Base-by-base conservation (phyloP, 2,888 invertebrate genomes). In the Limnephilus marmoratus region DNA sequence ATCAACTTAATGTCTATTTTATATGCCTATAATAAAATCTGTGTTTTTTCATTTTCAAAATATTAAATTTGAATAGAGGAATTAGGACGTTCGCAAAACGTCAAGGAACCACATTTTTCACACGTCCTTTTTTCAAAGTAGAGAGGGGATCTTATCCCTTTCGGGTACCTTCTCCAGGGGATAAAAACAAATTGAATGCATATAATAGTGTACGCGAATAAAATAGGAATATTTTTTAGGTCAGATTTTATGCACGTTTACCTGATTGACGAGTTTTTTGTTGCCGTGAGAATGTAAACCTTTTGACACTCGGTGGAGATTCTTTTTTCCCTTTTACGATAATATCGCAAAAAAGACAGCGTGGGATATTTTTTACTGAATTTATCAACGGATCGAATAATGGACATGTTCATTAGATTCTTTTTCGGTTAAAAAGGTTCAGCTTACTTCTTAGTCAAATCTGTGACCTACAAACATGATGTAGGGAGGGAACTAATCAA, bases 171-270 rank as follows among this genome's bases (percentile, higher is more conserved):
- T 91, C n/a, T 29, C 9, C 31, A 13, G 87, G 41, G 90, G 34
- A 85, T 83, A 90, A 88, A 92, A 89, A 81, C 29, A 92, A 93
- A 89, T 90, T 31, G 80, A 68, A 91, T 91, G 13, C 89, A 83
- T 89, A 89, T 89, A 89, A 87, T 81, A 87, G 80, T 53, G 91
- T 80, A 53, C n/a, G 34, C 41, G 91, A 89, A 68, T 81, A 53
- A 90, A 82, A 87, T 41, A 37, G 49, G 86, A 88, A 86, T 86
- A 88, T 81, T 93, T 93, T 93, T 93, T 93, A 91, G 93, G 92
- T 93, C 93, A 93, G 91, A 93, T 93, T 92, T 93, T 93, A 93
- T 93, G 93, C 93, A 92, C 92, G 91, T 90, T 90, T 92, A 88
- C 82, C 49, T 90, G 81, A 90, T 90, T 92, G 93, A 93, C 92